Base-by-base conservation (phyloP, 2,113 vertebrate genomes). In the Empidonax alnorum region DNA sequence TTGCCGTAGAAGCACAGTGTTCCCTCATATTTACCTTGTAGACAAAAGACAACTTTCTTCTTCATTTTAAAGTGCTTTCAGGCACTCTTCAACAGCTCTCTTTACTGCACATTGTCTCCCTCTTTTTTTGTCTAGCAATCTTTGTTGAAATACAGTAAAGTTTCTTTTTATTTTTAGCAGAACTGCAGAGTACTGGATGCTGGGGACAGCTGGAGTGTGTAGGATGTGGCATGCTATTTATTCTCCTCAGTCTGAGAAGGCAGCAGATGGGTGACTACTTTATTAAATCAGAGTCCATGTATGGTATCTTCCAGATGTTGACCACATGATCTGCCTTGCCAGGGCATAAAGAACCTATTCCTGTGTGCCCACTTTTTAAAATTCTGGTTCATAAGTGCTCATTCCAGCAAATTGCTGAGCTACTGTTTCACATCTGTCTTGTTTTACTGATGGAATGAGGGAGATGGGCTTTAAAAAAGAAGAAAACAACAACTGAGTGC, bases 191-290 rank as follows among this genome's bases (percentile, higher is more conserved):
- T 97, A 94, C 97, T 98, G 98, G 97, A 97, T 98, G 96, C 95
- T 65, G 89, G 90, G 96, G 98, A 98, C 98, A 98, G 98, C 98
- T 98, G 98, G 97, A 98, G 98, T 96, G 97, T 94, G 98, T 97
- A 95, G 98, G 98, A 97, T 80, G 97, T 93, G 97, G 96, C 89
- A 80, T 91, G 94, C 96, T 98, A 98, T 98, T 98, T 98, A 97
- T 98, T 97, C 97, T 95, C 77, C 33, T 94, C 92, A 92, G 94
- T 98, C 93, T 84, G 92, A 97, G 96, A 97, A 96, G 94, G 66
- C 71, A 97, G 96, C 98, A 98, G 98, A 98, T 97, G 98, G 97
- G 97, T 96, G 96, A 97, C 95, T 97, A 94, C 88, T 98, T 95
- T 97, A 96, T 97, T 96, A 94, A 93, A 96, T 96, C 94, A 91